Evolutionary conservation across 2,113 vertebrate genomes (phyloP).

Genomic region (Sinocyclocheilus anophthalmus): DNA sequence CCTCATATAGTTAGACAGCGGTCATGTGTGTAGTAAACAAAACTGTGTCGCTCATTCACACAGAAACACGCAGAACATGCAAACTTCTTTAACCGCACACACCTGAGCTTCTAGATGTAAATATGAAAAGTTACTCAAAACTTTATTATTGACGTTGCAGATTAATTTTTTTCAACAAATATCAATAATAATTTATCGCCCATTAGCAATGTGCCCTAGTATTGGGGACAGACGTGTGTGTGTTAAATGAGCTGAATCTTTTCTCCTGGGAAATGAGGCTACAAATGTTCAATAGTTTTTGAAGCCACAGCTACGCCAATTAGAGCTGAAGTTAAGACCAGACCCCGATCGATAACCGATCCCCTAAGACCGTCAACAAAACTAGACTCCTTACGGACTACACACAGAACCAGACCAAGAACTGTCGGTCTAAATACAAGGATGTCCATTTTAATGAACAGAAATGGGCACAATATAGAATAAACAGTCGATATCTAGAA

Average conservation of each 20-base stretch:
- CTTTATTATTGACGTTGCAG: neutral
- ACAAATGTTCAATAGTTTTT: neutral
- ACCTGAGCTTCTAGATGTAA: neutral
- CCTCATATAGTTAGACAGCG: too few species aligned
- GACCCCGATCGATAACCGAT: neutral
- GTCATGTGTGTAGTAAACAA: neutral
- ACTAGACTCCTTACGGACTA: neutral
- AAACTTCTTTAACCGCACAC: neutral
- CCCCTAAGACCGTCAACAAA: neutral
- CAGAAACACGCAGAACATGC: neutral
- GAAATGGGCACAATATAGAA: neutral
- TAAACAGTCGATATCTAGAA: neutral
- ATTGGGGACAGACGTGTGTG: neutral
- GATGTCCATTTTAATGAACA: neutral
- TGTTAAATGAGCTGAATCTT: constrained; percentile 2
- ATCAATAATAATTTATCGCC: neutral
- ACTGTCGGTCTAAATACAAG: neutral
- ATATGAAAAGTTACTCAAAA: neutral
- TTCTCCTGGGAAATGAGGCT: neutral
- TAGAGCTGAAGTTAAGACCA: neutral
- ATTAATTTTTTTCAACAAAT: neutral
- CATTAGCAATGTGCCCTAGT: neutral
- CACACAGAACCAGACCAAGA: neutral
- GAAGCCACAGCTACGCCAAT: neutral
- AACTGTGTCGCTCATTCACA: neutral